These are phyloP conservation scores for Gracilinanus agilis DNA, from an alignment of 2,113 vertebrate species.

Conservation along the genomic window DNA sequence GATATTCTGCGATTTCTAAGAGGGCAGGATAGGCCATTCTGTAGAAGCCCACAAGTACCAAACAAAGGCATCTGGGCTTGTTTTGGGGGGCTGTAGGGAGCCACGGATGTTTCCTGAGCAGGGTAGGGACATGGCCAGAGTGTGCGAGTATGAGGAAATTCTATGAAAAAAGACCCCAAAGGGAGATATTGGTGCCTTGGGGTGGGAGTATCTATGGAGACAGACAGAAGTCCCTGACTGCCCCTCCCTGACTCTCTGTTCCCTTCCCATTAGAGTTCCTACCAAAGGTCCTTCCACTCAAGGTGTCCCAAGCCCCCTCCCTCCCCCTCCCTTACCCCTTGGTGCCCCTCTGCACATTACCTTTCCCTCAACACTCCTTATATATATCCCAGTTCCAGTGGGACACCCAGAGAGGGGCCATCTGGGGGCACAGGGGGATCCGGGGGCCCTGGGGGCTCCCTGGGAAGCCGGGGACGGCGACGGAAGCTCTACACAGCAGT, in stretches of 20 bases:
- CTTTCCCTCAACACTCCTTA: conserved; percentile 56
- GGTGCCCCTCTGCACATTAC: background rate
- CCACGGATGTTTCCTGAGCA: background rate
- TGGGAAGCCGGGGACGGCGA: conserved; percentile 83
- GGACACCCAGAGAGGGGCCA: conserved; percentile 79
- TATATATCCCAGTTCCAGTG: conserved; percentile 79
- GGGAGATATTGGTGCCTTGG: background rate
- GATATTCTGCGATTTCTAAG: background rate
- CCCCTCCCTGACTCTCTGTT: background rate
- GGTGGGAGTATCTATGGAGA: background rate
- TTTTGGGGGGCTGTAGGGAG: background rate
- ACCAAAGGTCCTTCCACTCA: background rate
- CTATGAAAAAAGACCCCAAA: background rate
- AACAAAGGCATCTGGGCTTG: background rate
- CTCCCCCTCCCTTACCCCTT: background rate
- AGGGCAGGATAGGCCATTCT: background rate
- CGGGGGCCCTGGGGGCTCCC: conserved; percentile 79
- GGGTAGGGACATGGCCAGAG: background rate
- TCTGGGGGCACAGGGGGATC: conserved; percentile 74
- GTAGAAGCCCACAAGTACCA: background rate
- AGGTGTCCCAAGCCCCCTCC: background rate
- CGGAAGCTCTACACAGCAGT: conserved; percentile 94
- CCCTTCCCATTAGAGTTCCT: background rate
- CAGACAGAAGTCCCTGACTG: background rate
- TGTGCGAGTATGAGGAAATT: background rate